Evolutionary conservation across 2,113 vertebrate species (phyloP).

Genomic region (Noturus placidus): DNA sequence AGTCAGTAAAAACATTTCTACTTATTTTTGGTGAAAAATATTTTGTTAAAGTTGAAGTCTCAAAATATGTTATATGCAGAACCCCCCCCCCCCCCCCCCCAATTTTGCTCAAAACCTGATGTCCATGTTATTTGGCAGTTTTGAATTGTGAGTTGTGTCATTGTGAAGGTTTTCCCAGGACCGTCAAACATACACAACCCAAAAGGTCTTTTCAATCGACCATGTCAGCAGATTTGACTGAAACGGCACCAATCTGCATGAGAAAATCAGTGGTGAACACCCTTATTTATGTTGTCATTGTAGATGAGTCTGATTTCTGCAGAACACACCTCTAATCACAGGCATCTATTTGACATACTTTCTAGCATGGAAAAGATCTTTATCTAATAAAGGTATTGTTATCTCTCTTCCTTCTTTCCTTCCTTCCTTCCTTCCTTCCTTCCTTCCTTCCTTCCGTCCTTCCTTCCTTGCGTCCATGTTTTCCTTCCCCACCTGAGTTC

Average conservation of each 20-base stretch:
- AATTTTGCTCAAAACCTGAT: neutral
- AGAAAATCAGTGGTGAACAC: conserved; percentile 31
- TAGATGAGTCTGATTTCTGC: conserved; percentile 42
- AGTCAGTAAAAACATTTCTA: neutral
- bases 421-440: neutral
- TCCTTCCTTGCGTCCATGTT: too few relatives aligned
- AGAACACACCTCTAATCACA: conserved; percentile 21
- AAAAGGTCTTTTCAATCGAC: neutral
- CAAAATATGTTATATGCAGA: neutral
- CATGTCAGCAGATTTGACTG: neutral
- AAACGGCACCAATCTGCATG: conserved; percentile 10
- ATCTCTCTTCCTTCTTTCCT: conserved; percentile 12
- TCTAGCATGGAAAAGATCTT: conserved; percentile 40
- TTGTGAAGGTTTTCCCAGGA: neutral
- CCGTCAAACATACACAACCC: neutral
- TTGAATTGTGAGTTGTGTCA: neutral
- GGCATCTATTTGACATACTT: conserved; percentile 23
- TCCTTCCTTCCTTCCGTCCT: neutral
- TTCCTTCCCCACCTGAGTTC: conserved; percentile 8
- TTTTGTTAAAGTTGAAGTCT: neutral
- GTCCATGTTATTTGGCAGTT: neutral
- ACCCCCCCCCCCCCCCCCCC: too few relatives aligned
- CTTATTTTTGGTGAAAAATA: neutral
- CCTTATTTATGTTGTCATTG: conserved; percentile 45
- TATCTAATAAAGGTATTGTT: conserved; percentile 44